Base-by-base conservation (phyloP, 2,797 vertebrate genomes). In the Coregonus suidteri region DNA sequence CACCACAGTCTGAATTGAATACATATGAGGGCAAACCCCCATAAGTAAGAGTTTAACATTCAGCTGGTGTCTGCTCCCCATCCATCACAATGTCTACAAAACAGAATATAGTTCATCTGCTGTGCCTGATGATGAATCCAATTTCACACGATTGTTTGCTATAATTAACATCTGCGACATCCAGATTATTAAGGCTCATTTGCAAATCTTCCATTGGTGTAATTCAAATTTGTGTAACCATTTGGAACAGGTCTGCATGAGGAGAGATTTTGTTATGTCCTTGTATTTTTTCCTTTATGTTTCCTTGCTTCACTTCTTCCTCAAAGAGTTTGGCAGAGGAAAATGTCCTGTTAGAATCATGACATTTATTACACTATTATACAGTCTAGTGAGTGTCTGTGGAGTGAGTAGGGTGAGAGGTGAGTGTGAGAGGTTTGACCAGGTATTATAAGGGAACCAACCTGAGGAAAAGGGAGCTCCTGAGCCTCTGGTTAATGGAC, bases 101-200 rank as follows among this genome's bases (percentile, higher is more conserved):
- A n/a, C 41, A 47, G 68, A 77, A 66, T 31, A 47, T 5, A 41
- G n/a, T 69, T 31, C 4, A 37, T 82, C 51, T 41, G 15, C 56
- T 73, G 67, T 75, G 74, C 14, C 75, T 74, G 35, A 59, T 68
- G 51, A 88, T 75, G n/a, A 54, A 87, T 77, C 47, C 67, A 62
- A 75, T 78, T 56, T 79, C 62, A 67, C 59, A 67, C 54, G 76
- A 30, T 76, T 81, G 76, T 84, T 85, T 71, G 77, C 20, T 53
- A 52, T 78, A 84, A 83, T 85, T 83, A 83, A 83, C 79, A 74
- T 76, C 77, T 76, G 16, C 41, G 75, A 74, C 69, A 34, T 65
- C 64, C 71, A 68, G 51, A 80, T 79, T 83, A 59, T 81, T 69
- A 78, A 83, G 52, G 66, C 79, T 78, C 37, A 69, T 89, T 84